Evolutionary conservation across 1,140 invertebrate genomes (phyloP).

Genomic region (Protaetia brevitarsis): DNA sequence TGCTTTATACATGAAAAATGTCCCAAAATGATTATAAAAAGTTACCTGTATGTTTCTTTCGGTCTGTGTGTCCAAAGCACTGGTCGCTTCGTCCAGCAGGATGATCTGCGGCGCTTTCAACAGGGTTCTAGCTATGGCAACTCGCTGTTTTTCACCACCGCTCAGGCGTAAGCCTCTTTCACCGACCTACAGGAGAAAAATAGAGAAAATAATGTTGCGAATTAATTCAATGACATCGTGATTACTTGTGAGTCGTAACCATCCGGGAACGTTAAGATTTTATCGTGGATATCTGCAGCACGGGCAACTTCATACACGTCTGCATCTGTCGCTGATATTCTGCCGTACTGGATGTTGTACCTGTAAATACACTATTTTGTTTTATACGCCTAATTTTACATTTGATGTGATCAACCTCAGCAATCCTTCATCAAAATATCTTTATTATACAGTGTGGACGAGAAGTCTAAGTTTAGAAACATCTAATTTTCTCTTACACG

Average conservation of each 20-base stretch:
- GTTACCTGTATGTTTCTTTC: conserved; percentile 75
- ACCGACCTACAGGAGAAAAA: conserved; percentile 58
- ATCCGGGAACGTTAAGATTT: conserved; percentile 86
- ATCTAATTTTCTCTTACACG: too few species aligned
- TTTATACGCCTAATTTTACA: too few species aligned
- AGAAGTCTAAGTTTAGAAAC: too few species aligned
- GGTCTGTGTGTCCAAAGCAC: conserved; percentile 79
- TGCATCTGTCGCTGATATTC: conserved; percentile 69
- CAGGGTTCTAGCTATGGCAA: conserved; percentile 88
- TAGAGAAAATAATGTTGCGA: background rate
- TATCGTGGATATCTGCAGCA: conserved; percentile 91
- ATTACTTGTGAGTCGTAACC: conserved; percentile 79
- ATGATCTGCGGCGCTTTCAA: conserved; percentile 77
- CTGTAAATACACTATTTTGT: conserved; percentile 54
- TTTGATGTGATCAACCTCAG: too few species aligned
- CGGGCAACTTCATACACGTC: conserved; percentile 87
- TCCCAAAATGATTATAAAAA: background rate
- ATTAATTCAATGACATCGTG: background rate
- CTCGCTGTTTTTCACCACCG: conserved; percentile 91
- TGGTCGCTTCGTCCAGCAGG: conserved; percentile 87
- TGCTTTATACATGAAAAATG: background rate
- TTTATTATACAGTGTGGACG: too few species aligned
- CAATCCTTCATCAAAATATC: too few species aligned
- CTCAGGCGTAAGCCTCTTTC: conserved; percentile 76
- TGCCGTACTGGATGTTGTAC: conserved; percentile 95